Evolutionary conservation across 2,888 invertebrate genomes (phyloP), one percentile per base, ranked within the genome.

Genomic region (Eutolmus rufibarbis): DNA sequence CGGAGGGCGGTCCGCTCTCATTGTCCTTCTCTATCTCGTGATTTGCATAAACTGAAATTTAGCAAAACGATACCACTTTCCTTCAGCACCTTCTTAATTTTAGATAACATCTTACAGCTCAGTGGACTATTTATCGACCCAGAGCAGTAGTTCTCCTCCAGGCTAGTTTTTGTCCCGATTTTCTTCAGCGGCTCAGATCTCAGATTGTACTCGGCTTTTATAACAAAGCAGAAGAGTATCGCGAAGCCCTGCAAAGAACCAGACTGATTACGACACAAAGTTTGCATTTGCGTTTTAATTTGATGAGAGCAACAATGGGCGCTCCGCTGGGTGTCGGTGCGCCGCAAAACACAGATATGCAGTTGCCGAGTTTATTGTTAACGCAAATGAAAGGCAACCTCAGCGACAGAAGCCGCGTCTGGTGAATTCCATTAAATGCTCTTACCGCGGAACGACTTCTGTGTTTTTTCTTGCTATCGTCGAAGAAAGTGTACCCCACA

Each of bases 21-120:
- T 91, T 92, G 89, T 92, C 92, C 87, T 92, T 91, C 88, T 92
- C 93, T 88, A 92, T 91, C 88, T 92, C 92, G 86, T 93, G 92
- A 87, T 90, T 92, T 28, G 92, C 91, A 89, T 92, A 93, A 91
- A 92, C 93, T 93, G 89, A 37, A 85, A 74, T 74, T 85, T 28
- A n/a, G 28, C 43, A n/a, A 66, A 56, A 82, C 57, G 28, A 66
- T 34, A 37, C 57, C 82, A 82, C n/a, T 56, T 46, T 37, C 57
- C 57, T n/a, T 78, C 46, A 34, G 78, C 23, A 28, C 57, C 37
- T 66, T 85, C 43, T 85, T 85, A 85, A 85, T 77, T 86, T 86
- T 78, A 87, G 51, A 81, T 79, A 87, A 86, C 74, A 79, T 86
- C 93, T 91, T 90, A 93, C 93, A 93, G 90, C 90, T 93, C 88